Evolutionary conservation across 2,888 invertebrate genomes (phyloP).

Genomic region (Lampropteryx suffumata): DNA sequence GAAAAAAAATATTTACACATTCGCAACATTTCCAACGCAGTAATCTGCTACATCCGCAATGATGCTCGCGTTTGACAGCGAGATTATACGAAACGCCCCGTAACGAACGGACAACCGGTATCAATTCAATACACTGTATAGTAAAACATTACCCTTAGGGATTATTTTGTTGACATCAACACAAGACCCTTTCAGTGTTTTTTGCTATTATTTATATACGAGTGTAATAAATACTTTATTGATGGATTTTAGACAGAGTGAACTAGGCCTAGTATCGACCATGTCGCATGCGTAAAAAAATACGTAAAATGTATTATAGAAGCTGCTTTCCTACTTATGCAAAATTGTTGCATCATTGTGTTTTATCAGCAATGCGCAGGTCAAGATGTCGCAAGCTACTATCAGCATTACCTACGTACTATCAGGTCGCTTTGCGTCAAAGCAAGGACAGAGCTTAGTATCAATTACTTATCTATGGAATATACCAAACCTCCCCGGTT

Average conservation of each 20-base stretch:
- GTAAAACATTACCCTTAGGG: conserved; percentile 1
- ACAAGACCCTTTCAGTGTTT: no score
- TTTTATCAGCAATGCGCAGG: background rate
- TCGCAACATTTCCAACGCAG: conserved; percentile 13
- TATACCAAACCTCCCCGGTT: background rate
- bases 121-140: conserved; percentile 7
- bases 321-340: no score
- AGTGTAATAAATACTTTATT: no score
- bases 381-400: conserved; percentile 1
- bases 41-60: conserved; percentile 40
- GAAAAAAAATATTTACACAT: conserved; percentile 13
- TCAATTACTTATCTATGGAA: background rate
- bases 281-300: no score
- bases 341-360: background rate
- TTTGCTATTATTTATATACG: background rate
- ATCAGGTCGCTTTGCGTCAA: conserved; percentile 5
- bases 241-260: no score
- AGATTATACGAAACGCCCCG: conserved; percentile 62
- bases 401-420: conserved; percentile 1
- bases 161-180: background rate
- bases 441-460: conserved; percentile 1
- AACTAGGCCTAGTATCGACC: no score
- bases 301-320: no score
- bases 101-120: conserved; percentile 42
- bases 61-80: conserved; percentile 66